A percentile compares a stretch with the other conserved stretches of the same genome.
These are phyloP conservation scores for Gavia stellata DNA, from an alignment of 2,113 vertebrate genomes.

Conservation along the genomic window DNA sequence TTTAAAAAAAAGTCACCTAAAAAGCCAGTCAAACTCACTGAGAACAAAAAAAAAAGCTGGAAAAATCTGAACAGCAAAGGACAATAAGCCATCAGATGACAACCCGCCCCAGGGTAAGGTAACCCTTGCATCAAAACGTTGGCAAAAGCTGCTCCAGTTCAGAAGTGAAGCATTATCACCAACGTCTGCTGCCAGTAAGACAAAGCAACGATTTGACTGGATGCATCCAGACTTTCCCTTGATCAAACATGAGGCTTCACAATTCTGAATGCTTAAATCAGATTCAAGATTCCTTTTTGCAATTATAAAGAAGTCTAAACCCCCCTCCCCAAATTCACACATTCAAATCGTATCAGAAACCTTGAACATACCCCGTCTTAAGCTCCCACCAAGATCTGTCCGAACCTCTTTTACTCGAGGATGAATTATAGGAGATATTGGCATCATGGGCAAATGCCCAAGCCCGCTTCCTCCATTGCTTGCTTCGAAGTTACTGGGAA, in stretches of 20 bases:
- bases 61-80: not conserved
- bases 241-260: not conserved
- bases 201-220: not conserved
- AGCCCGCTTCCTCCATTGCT: conserved; percentile 73
- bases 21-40: not conserved
- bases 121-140: not conserved
- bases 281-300: not conserved
- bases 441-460: conserved; percentile 87
- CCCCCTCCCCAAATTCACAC: not conserved
- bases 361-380: conserved; percentile 77
- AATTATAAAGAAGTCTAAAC: not conserved
- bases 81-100: not conserved
- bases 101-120: not conserved
- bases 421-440: conserved; percentile 90
- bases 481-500: conserved; percentile 88
- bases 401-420: conserved; percentile 95
- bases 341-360: not conserved
- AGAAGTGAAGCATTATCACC: not conserved
- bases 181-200: not conserved
- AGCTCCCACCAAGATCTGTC: conserved; percentile 80
- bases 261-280: not conserved
- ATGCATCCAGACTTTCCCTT: not conserved
- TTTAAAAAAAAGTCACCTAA: not conserved
- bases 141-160: not conserved
- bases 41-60: not conserved